Evolutionary conservation across 1,140 invertebrate species (phyloP).

Genomic region (Drosophila repletoides): DNA sequence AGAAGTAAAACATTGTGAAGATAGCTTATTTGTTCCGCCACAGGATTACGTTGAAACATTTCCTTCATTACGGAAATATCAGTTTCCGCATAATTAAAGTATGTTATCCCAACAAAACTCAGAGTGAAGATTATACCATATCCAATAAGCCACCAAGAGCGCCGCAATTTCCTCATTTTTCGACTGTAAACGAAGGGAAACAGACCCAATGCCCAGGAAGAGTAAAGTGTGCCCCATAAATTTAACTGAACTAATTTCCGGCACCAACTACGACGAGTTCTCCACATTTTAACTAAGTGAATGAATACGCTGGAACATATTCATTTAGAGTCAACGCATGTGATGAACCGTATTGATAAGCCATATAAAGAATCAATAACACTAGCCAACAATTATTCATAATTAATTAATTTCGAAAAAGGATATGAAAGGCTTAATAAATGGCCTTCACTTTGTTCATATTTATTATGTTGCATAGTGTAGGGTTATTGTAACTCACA

Average conservation of each 20-base stretch:
- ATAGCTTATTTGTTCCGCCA: constrained; percentile 18
- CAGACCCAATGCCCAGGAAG: constrained; percentile 48
- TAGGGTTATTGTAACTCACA: too few species aligned
- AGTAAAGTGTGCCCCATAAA: constrained; percentile 25
- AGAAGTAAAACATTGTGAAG: constrained; percentile 11
- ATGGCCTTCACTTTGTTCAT: too few species aligned
- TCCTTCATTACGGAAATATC: constrained; percentile 1
- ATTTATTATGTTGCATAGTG: too few species aligned
- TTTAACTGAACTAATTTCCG: constrained; percentile 32
- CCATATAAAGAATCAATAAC: too few species aligned
- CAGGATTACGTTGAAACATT: constrained; percentile 25
- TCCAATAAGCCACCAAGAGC: constrained; percentile 45
- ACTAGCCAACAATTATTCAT: too few species aligned
- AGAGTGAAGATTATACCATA: constrained; percentile 48
- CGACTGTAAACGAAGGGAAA: constrained; percentile 46
- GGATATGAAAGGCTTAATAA: too few species aligned
- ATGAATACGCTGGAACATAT: neutral
- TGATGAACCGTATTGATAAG: constrained; percentile 12
- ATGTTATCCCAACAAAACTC: neutral
- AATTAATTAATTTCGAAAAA: too few species aligned
- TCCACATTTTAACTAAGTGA: constrained; percentile 35
- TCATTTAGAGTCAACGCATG: neutral
- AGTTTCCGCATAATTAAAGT: constrained; percentile 4
- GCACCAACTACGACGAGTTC: constrained; percentile 14
- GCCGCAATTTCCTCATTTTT: constrained; percentile 18